Evolutionary conservation across 2,888 invertebrate genomes (phyloP).

Genomic region (Cataglyphis albicans): DNA sequence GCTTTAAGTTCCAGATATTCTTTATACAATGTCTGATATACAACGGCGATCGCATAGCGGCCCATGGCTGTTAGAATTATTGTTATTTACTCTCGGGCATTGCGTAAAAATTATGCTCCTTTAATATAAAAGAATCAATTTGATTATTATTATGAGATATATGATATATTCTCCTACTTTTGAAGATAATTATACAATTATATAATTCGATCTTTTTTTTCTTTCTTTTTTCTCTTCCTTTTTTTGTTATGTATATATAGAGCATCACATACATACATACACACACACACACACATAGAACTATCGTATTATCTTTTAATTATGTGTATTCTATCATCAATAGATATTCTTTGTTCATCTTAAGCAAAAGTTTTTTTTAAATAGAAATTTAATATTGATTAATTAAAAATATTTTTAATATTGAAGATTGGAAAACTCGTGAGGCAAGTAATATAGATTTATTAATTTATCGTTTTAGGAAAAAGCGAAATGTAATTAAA

Average conservation of each 20-base stretch:
- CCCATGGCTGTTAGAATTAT: constrained; percentile 64
- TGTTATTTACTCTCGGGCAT: constrained; percentile 70
- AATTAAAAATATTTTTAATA: background rate
- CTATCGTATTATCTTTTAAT: constrained; percentile 44
- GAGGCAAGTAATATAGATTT: background rate
- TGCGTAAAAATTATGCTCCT: constrained; percentile 65
- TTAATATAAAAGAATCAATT: constrained; percentile 60
- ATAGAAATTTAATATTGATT: background rate
- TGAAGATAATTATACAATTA: constrained; percentile 51
- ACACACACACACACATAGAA: constrained; percentile 4
- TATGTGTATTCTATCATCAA: background rate
- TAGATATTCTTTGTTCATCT: constrained; percentile 12
- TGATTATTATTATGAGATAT: constrained; percentile 60
- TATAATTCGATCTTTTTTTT: constrained; percentile 49
- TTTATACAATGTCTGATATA: constrained; percentile 39
- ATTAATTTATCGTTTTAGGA: background rate
- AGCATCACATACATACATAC: constrained; percentile 31
- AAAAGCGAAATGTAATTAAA: background rate
- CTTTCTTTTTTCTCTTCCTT: background rate
- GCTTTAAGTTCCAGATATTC: constrained; percentile 64
- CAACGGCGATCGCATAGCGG: constrained; percentile 52
- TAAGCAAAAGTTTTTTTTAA: background rate
- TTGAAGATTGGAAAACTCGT: background rate
- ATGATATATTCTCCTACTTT: constrained; percentile 42
- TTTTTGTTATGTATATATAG: constrained; percentile 32